Percentiles rank a stretch among this genome's conserved stretches.
These are phyloP conservation scores for Zophobas atratus DNA, from an alignment of 1,140 invertebrate genomes.

Conservation along the genomic window DNA sequence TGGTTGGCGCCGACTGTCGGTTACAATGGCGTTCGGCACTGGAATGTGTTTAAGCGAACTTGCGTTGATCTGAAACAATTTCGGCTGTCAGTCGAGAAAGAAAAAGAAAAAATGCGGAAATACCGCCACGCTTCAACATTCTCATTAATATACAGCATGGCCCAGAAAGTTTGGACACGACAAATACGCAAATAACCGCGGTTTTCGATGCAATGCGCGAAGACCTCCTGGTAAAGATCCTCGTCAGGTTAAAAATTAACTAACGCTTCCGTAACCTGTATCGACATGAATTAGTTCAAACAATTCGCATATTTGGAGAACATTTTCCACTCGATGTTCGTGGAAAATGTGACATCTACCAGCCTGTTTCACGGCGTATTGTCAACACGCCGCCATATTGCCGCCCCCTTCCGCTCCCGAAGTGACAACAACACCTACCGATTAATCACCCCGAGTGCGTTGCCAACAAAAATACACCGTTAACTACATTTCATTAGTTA, in stretches of 20 bases:
- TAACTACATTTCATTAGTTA: slow-evolving; percentile 54
- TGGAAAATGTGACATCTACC: not conserved
- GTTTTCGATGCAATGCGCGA: too few species aligned
- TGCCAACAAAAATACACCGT: slow-evolving; percentile 47
- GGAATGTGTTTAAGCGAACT: slow-evolving; percentile 37
- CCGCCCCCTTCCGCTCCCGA: slow-evolving; percentile 15
- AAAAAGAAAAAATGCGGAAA: slow-evolving; percentile 11
- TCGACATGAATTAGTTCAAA: too few species aligned
- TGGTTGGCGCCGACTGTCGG: slow-evolving; percentile 52
- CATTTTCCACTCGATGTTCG: not conserved
- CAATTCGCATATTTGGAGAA: too few species aligned
- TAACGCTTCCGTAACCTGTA: too few species aligned
- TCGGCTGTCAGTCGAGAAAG: slow-evolving; percentile 9
- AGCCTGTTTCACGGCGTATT: slow-evolving; percentile 45
- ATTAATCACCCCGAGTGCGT: slow-evolving; percentile 47
- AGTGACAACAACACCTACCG: slow-evolving; percentile 47
- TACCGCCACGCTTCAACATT: not conserved
- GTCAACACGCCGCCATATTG: slow-evolving; percentile 41
- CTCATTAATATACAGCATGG: too few species aligned
- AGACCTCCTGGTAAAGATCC: too few species aligned
- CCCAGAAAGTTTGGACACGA: too few species aligned
- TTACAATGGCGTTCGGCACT: slow-evolving; percentile 33
- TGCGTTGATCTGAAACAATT: slow-evolving; percentile 46
- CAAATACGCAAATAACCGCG: too few species aligned
- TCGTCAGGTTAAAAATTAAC: too few species aligned